Evolutionary conservation across 2,797 vertebrate genomes (phyloP), one percentile per base, ranked within the genome.

Genomic region (Setipinna tenuifilis): DNA sequence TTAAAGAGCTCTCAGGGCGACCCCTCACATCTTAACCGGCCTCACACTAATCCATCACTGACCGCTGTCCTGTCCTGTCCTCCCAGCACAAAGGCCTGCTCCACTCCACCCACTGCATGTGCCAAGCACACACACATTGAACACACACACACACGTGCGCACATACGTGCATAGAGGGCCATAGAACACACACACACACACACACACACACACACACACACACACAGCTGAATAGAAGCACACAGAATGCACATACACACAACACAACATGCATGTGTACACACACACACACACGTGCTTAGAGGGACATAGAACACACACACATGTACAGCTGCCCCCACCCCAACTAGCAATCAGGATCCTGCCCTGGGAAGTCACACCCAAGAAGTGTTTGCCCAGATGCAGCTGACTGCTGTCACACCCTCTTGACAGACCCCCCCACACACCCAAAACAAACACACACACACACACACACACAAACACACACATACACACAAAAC

Each of bases 331-430:
- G 62, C 65, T 17, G 25, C 28, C 65, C 28, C 65, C 65, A 71
- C 65, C 65, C 28, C 65, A 71, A 28, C 65, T 71, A 28, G 65
- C 12, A 31, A 28, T 71, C 28, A 4, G 65, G 65, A 71, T 71
- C 65, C 65, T 71, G 28, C 65, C 65, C 28, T 71, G 65, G 65
- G 65, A 71, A 71, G 65, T 71, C 65, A 71, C 65, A 71, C 65
- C 65, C 65, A 3, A 31, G 28, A 4, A 71, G 65, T 71, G 65
- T 31, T 71, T 71, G 65, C 65, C 65, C 28, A 71, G 65, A 71
- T 71, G 28, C 65, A 71, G 65, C 65, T 71, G 65, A 25, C 28
- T 31, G 28, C 65, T 28, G 25, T 71, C 65, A 71, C 65, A 71
- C 65, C 65, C 65, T 12, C 28, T 12, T 31, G 65, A 71, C 14